phyloP scores from a whole-genome alignment of 2,888 invertebrate species.

The Mallateleia sp. region DNA sequence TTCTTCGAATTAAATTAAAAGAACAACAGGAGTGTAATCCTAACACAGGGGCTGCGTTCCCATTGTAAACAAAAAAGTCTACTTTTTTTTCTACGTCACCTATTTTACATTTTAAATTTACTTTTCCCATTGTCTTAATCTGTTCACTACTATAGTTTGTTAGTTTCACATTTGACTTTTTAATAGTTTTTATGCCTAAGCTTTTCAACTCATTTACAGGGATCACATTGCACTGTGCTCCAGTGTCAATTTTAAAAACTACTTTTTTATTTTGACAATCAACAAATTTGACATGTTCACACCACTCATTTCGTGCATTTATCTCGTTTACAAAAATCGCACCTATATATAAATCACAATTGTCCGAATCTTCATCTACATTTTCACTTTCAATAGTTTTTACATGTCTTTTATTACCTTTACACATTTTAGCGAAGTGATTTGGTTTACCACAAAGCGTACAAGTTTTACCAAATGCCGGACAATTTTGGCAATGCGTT shows the following conservation, averaged over 20 bases:
- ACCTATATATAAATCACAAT: neutral
- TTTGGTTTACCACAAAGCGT: constrained; percentile 38
- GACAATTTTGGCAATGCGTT: constrained; percentile 60
- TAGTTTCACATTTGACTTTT: constrained; percentile 31
- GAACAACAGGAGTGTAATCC: neutral
- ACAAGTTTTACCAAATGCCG: constrained; percentile 68
- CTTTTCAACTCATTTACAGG: constrained; percentile 15
- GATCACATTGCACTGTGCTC: constrained; percentile 55
- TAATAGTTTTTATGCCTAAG: constrained; percentile 19
- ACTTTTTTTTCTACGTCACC: constrained; percentile 29
- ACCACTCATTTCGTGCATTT: constrained; percentile 33
- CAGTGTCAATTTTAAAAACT: constrained; percentile 43
- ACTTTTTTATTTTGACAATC: constrained; percentile 36
- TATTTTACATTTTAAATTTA: constrained; percentile 3
- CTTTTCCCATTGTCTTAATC: constrained; percentile 1
- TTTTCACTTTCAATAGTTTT: constrained; percentile 13
- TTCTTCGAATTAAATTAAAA: constrained; percentile 13
- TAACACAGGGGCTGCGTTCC: constrained; percentile 1
- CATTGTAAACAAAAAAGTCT: constrained; percentile 17
- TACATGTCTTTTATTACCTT: neutral
- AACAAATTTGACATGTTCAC: constrained; percentile 13
- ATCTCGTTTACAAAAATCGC: neutral
- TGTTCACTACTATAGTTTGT: constrained; percentile 4
- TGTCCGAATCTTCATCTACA: neutral
- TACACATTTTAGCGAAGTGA: constrained; percentile 44